phyloP scores from a whole-genome alignment of 2,797 vertebrate species.

The Furcifer pardalis region DNA sequence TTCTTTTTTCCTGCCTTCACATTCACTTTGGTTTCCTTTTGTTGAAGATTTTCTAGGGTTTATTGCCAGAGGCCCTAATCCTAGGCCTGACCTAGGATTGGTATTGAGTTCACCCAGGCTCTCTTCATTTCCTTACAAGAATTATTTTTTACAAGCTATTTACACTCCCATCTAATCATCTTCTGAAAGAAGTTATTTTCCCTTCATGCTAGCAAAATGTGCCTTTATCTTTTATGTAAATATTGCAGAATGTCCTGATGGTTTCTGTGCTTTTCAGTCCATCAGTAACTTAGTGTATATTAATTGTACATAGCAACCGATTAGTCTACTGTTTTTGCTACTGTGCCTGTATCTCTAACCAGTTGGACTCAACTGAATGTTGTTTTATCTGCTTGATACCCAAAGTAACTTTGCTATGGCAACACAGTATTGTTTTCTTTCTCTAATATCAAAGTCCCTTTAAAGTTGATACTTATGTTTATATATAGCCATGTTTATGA shows the following conservation, averaged over 20 bases:
- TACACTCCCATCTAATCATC: background rate
- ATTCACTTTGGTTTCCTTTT: background rate
- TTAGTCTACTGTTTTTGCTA: conserved; percentile 69
- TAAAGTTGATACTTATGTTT: conserved; percentile 46
- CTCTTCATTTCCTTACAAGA: background rate
- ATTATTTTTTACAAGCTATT: background rate
- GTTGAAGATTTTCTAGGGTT: background rate
- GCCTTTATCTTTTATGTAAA: background rate
- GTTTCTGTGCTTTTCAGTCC: conserved; percentile 12
- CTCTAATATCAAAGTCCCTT: conserved; percentile 48
- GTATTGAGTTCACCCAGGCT: too few relatives aligned
- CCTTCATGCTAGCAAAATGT: conserved; percentile 1
- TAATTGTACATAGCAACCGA: conserved; percentile 74
- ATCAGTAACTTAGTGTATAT: conserved; percentile 18
- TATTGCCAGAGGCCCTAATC: background rate
- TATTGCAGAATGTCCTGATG: background rate
- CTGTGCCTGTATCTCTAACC: conserved; percentile 51
- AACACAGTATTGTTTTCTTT: conserved; percentile 59
- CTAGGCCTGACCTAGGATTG: background rate
- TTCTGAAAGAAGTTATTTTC: background rate
- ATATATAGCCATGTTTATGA: conserved; percentile 23
- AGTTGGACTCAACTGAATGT: conserved; percentile 57
- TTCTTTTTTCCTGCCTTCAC: background rate
- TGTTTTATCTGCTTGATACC: conserved; percentile 65
- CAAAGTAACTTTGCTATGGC: conserved; percentile 56